Base-by-base conservation (phyloP, 2,113 vertebrate genomes). In the Pampusana beccarii region DNA sequence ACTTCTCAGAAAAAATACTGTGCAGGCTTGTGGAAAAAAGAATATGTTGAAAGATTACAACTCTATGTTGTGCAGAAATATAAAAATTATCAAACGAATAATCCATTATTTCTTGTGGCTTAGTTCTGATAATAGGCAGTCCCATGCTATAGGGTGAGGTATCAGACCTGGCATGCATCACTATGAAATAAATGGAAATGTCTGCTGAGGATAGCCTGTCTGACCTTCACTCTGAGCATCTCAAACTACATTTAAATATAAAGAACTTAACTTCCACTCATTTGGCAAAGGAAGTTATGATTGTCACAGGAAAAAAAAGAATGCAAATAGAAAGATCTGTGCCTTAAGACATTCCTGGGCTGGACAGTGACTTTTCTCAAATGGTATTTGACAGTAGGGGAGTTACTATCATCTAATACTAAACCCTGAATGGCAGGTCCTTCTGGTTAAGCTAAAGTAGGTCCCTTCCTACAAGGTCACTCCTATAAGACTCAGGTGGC, bases 391-490 rank as follows among this genome's bases (percentile, higher is more conserved):
- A n/a, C 26, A 60, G 4, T 23, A 19, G 85, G 16, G 13, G 23
- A 15, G 1, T 51, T 88, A 17, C 31, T 3, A 1, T n/a, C 28
- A 54, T 38, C 28, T 81, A 24, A 26, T 24, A 78, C 72, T 65
- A 65, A 65, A 6, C 6, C 21, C 8, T 82, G 25, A 82, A 50
- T 17, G 12, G 2, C 53, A 67, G 12, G 7, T 67, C 19, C 6
- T 51, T 46, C 29, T 67, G 25, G 24, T 60, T 44, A 54, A 88
- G 19, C 6, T 11, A 72, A 75, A 88, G 17, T 8, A 67, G 14
- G 5, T 1, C 7, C 11, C 8, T 3, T 75, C 9, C 9, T 54
- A 10, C 16, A 28, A 50, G n/a, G 4, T 23, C 8, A 2, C 4
- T 78, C 16, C 17, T 62, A 3, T 48, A 48, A 81, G 17, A 8